phyloP scores from a whole-genome alignment of 2,797 vertebrate species.

The Tenualosa thibaudeaui region DNA sequence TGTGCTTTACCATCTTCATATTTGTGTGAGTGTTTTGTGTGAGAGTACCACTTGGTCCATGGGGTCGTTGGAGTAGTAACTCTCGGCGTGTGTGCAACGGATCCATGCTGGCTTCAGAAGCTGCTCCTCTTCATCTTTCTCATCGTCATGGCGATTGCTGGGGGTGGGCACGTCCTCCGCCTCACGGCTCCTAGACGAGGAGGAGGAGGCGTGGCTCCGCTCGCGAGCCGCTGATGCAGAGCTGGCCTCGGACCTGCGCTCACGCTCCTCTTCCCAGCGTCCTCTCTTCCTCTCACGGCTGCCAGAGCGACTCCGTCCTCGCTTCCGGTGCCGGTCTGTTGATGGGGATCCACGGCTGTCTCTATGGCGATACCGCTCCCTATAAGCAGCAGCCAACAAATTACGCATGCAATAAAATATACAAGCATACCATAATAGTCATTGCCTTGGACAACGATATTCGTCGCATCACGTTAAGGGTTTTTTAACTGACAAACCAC shows the following conservation, averaged over 20 bases:
- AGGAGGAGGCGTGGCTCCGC: constrained; percentile 69
- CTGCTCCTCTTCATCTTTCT: constrained; percentile 85
- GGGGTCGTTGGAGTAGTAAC: constrained; percentile 93
- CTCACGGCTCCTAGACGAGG: constrained; percentile 76
- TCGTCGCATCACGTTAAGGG: too few relatives aligned
- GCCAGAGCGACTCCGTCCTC: constrained; percentile 80
- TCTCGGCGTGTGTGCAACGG: constrained; percentile 95
- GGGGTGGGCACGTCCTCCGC: constrained; percentile 70
- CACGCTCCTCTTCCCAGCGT: constrained; percentile 72
- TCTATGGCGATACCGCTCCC: constrained; percentile 87
- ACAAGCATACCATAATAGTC: neutral
- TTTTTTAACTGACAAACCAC: neutral
- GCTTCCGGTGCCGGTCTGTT: constrained; percentile 86
- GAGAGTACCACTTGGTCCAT: constrained; percentile 97
- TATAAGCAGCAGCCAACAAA: constrained; percentile 47
- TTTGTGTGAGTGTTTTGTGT: neutral
- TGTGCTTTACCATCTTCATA: too few relatives aligned
- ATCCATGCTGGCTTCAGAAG: constrained; percentile 93
- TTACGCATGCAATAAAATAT: neutral
- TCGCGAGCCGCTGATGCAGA: constrained; percentile 75
- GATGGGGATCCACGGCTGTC: constrained; percentile 85
- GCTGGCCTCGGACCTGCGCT: constrained; percentile 72
- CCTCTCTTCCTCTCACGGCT: constrained; percentile 85
- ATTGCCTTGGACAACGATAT: neutral
- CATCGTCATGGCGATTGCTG: constrained; percentile 56